A percentile compares a stretch with the other conserved stretches of the same genome.
Conservation (phyloP, 2,888 invertebrate species). For the Pimpla rufipes region DNA sequence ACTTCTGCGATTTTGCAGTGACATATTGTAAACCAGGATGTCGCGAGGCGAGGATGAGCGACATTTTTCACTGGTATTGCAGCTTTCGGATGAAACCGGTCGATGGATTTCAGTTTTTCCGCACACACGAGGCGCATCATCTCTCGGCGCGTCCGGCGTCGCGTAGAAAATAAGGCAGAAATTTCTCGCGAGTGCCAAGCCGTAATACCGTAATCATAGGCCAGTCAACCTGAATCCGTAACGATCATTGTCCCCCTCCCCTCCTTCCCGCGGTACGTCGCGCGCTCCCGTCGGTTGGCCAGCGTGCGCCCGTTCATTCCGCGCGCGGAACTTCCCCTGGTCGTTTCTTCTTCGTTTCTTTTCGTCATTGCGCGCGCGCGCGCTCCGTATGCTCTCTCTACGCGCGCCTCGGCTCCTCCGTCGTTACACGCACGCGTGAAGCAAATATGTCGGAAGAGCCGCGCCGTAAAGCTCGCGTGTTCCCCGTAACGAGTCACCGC, state of each 20-base stretch:
- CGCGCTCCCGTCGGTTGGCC: constrained; percentile 23
- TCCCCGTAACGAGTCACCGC: constrained; percentile 33
- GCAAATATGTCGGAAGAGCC: constrained; percentile 40
- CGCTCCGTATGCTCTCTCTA: constrained; percentile 40
- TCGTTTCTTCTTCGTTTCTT: constrained; percentile 6
- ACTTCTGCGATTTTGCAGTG: no score
- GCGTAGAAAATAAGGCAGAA: constrained; percentile 63
- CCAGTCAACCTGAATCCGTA: constrained; percentile 74
- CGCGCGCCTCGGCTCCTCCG: background rate
- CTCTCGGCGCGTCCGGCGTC: constrained; percentile 41
- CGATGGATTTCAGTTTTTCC: no score
- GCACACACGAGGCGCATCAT: no score
- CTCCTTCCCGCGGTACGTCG: constrained; percentile 9
- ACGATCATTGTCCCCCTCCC: constrained; percentile 70
- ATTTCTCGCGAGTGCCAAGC: constrained; percentile 15
- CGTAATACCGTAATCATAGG: constrained; percentile 76
- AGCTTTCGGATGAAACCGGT: no score
- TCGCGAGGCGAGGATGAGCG: no score
- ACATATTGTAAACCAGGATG: no score
- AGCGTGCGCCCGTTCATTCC: constrained; percentile 30
- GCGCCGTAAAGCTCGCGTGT: constrained; percentile 24
- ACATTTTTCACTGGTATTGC: no score
- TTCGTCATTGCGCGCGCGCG: background rate
- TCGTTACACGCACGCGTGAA: constrained; percentile 13
- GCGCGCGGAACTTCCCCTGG: constrained; percentile 22